A percentile compares a stretch with the other conserved stretches of the same genome.
phyloP scores from a whole-genome alignment of 2,113 vertebrate genomes.

The Zapornia atra region DNA sequence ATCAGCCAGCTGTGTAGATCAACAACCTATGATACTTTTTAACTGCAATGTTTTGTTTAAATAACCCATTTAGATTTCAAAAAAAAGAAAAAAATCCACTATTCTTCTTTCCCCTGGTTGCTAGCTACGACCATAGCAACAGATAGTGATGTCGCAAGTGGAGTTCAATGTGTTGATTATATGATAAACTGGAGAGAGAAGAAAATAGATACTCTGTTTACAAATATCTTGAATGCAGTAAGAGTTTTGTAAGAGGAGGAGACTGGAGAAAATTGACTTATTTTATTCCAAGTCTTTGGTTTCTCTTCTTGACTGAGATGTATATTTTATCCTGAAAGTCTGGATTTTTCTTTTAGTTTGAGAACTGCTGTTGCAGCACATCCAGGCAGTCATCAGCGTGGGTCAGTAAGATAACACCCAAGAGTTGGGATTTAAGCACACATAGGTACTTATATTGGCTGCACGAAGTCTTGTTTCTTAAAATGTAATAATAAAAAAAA shows the following conservation, averaged over 20 bases:
- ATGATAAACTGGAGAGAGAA: neutral
- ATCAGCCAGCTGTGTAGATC: constrained; percentile 35
- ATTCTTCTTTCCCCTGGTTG: neutral
- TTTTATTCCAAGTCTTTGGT: neutral
- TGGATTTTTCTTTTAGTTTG: neutral
- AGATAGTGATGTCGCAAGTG: neutral
- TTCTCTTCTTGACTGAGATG: neutral
- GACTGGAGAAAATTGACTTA: neutral
- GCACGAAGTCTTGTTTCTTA: neutral
- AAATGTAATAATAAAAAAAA: neutral
- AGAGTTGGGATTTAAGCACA: neutral
- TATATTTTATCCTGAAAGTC: neutral
- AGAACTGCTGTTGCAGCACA: neutral
- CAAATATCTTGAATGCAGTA: neutral
- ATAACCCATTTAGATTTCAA: constrained; percentile 5
- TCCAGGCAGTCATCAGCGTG: neutral
- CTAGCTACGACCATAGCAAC: constrained; percentile 35
- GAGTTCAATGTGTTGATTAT: neutral
- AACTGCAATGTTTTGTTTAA: constrained; percentile 27
- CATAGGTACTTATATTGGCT: neutral
- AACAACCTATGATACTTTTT: neutral
- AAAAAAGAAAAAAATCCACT: neutral
- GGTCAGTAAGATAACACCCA: neutral
- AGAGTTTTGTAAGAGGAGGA: neutral
- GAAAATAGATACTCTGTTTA: neutral